Evolutionary conservation across 2,113 vertebrate species (phyloP).

Genomic region (Melierax canorus): DNA sequence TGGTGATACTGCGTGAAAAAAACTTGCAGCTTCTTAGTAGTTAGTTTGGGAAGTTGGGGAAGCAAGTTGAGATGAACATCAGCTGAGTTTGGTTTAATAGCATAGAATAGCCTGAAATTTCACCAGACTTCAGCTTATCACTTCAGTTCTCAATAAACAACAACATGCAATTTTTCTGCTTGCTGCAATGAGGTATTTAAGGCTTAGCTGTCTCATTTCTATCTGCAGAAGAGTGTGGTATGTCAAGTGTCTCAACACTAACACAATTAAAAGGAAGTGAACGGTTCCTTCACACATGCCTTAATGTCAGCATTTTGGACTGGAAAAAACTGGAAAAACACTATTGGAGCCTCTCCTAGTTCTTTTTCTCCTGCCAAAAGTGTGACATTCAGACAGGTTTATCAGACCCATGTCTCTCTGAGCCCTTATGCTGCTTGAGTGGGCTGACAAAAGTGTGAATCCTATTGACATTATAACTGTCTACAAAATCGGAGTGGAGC

Average conservation of each 20-base stretch:
- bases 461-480: slow-evolving; percentile 50
- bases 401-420: slow-evolving; percentile 60
- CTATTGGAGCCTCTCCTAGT: slow-evolving; percentile 63
- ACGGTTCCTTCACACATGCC: slow-evolving; percentile 37
- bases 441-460: slow-evolving; percentile 68
- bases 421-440: slow-evolving; percentile 68
- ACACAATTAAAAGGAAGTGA: not conserved
- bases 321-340: slow-evolving; percentile 49
- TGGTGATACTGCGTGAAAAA: not conserved
- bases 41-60: not conserved
- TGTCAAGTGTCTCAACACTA: slow-evolving; percentile 18
- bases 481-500: not conserved
- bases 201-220: not conserved
- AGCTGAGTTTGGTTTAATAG: not conserved
- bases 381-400: slow-evolving; percentile 74
- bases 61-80: not conserved
- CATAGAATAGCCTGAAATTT: not conserved
- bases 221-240: not conserved
- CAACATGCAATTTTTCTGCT: not conserved
- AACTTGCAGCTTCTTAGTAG: not conserved
- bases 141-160: not conserved
- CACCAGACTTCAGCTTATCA: not conserved
- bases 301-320: slow-evolving; percentile 69
- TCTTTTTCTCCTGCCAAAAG: slow-evolving; percentile 64
- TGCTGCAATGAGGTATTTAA: not conserved